These are phyloP conservation scores for Microchirus variegatus DNA, from an alignment of 2,797 vertebrate species.

Conservation along the genomic window DNA sequence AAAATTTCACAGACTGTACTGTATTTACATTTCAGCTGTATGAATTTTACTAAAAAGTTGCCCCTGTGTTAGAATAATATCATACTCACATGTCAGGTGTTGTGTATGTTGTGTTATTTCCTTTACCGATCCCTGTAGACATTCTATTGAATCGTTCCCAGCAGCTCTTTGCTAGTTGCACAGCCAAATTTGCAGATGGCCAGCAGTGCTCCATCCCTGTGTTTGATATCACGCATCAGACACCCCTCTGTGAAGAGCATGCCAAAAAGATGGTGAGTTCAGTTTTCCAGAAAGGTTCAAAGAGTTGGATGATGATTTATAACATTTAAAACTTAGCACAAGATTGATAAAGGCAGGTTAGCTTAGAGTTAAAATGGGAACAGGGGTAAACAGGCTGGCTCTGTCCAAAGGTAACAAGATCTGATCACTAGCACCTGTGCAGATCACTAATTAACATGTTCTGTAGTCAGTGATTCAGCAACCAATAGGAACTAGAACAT, in stretches of 20 bases:
- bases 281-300: neutral
- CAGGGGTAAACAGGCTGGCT: too few species aligned
- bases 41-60: neutral
- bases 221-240: conserved; percentile 99
- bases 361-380: neutral
- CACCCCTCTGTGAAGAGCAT: conserved; percentile 98
- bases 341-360: neutral
- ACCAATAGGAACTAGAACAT: too few species aligned
- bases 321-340: too few species aligned
- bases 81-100: neutral
- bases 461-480: too few species aligned
- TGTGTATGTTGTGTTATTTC: conserved; percentile 51
- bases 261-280: conserved; percentile 98
- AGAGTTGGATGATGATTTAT: neutral
- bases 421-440: too few species aligned
- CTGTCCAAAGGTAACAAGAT: too few species aligned
- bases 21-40: neutral
- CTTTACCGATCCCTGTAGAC: conserved; percentile 85
- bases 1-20: neutral
- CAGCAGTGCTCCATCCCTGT: conserved; percentile 98
- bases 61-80: neutral
- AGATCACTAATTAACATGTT: too few species aligned
- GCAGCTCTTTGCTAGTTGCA: conserved; percentile 99
- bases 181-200: conserved; percentile 97
- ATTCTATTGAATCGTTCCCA: conserved; percentile 97